Evolutionary conservation across 2,113 vertebrate species (phyloP).

Genomic region (Strigops habroptila): DNA sequence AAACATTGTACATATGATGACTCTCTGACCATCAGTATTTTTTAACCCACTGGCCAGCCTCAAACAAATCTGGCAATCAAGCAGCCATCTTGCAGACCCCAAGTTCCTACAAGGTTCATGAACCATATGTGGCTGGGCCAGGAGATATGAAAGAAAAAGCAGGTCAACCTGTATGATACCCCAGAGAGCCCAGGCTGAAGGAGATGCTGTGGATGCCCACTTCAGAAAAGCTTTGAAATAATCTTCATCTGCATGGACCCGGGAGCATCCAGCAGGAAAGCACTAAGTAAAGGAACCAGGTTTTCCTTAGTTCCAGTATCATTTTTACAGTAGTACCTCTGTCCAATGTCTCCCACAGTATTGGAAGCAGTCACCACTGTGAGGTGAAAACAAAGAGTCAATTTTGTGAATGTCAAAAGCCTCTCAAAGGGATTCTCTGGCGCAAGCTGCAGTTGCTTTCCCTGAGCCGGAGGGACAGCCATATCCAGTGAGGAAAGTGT

Average conservation of each 20-base stretch:
- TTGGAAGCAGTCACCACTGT: neutral
- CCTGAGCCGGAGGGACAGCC: neutral
- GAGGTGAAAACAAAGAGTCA: neutral
- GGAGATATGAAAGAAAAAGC: neutral
- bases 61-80: neutral
- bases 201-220: fast-evolving
- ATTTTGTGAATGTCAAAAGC: neutral
- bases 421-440: neutral
- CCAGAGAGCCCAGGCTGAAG: neutral
- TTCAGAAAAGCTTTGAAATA: neutral
- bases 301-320: neutral
- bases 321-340: neutral
- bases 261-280: neutral
- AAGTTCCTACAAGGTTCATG: neutral
- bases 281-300: too few species aligned
- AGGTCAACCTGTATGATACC: neutral
- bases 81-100: neutral
- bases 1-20: neutral
- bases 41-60: neutral
- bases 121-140: neutral
- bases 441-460: neutral
- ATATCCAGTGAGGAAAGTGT: neutral
- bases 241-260: neutral
- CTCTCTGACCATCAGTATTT: neutral
- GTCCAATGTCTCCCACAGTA: neutral